phyloP scores from a whole-genome alignment of 2,113 vertebrate species.

The Daboia siamensis region DNA sequence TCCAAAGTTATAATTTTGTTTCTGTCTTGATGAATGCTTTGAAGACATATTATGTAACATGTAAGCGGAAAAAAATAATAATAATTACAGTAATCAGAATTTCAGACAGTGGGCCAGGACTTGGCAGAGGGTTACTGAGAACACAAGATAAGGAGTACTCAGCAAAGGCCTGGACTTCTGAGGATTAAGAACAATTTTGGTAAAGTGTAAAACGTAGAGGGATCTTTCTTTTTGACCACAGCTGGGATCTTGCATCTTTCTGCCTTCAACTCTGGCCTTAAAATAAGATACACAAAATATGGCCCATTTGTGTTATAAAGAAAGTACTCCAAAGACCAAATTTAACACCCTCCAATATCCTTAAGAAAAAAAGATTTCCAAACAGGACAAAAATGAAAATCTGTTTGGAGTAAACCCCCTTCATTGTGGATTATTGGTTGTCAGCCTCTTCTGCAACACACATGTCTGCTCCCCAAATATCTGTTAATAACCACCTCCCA shows the following conservation, averaged over 20 bases:
- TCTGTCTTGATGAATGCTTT: constrained; percentile 25
- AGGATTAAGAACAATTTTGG: neutral
- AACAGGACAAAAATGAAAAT: neutral
- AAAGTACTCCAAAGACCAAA: neutral
- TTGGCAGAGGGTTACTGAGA: neutral
- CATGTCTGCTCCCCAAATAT: neutral
- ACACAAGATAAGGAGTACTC: neutral
- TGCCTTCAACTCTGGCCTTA: neutral
- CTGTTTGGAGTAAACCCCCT: neutral
- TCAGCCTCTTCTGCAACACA: neutral
- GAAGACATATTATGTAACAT: constrained; percentile 10
- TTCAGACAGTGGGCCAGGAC: neutral
- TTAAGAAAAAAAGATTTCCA: neutral
- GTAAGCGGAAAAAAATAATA: constrained; percentile 19
- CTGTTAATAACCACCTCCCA: neutral
- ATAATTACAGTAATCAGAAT: constrained; percentile 36
- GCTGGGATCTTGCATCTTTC: neutral
- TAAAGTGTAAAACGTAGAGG: neutral
- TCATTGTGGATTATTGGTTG: neutral
- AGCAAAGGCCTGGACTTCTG: neutral
- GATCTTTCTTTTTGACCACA: neutral
- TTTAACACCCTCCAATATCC: neutral
- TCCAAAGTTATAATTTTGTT: neutral
- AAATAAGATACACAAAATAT: neutral
- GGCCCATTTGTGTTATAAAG: neutral